Conservation (phyloP, 2,888 invertebrate species). For the Chironomus riparius region DNA sequence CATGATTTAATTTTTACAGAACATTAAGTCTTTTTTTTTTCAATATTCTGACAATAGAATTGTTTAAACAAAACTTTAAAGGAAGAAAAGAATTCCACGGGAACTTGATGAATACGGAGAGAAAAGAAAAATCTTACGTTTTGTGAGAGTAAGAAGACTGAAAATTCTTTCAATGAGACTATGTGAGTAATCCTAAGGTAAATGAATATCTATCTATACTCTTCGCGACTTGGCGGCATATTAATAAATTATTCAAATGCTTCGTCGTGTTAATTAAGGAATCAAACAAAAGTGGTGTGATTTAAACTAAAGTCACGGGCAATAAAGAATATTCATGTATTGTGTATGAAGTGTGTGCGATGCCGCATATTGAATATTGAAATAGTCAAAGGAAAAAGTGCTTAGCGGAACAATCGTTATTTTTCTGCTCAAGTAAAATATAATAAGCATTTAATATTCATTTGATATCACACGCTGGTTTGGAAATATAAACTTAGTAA, state of each 20-base stretch:
- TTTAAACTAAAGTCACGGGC: slow-evolving; percentile 24
- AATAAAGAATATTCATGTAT: slow-evolving; percentile 20
- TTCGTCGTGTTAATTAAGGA: slow-evolving; percentile 24
- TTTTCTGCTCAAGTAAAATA: neutral
- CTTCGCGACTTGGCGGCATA: neutral
- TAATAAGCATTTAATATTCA: slow-evolving; percentile 7
- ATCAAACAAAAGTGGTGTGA: slow-evolving; percentile 26
- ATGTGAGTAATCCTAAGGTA: no score
- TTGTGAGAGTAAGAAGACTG: no score
- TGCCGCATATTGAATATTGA: neutral
- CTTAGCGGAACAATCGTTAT: neutral
- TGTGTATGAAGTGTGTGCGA: neutral
- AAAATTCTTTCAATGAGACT: no score
- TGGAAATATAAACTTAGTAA: neutral
- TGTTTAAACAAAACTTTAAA: no score
- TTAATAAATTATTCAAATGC: slow-evolving; percentile 23
- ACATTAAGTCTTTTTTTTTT: no score
- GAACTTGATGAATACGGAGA: no score
- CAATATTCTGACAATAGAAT: no score
- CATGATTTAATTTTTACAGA: no score
- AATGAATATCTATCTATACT: no score
- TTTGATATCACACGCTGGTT: neutral
- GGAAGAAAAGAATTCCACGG: no score
- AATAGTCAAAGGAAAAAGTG: neutral
- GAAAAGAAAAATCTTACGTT: no score